Conservation (phyloP, 1,140 invertebrate genomes). For the Platorchestia sp. region DNA sequence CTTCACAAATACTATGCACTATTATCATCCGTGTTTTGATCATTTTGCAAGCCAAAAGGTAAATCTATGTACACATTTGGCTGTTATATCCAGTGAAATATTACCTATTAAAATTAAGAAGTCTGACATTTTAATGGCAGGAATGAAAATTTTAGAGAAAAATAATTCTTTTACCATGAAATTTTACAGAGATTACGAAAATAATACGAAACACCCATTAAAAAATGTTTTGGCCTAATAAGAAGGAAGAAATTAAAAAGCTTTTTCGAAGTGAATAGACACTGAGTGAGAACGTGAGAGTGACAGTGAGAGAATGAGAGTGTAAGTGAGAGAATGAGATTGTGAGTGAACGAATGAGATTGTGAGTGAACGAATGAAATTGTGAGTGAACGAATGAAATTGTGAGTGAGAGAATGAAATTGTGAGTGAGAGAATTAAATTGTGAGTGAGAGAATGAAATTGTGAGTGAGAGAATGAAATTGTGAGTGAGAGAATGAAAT, state of each 20-base stretch:
- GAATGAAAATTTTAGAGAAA: neutral
- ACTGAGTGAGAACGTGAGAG: no score
- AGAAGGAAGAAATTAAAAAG: neutral
- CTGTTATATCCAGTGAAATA: neutral
- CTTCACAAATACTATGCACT: neutral
- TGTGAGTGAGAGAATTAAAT: neutral
- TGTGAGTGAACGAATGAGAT: neutral
- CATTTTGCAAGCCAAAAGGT: neutral
- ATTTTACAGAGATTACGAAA: neutral
- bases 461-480: neutral
- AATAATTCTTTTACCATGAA: neutral
- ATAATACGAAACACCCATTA: neutral
- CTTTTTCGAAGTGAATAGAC: neutral
- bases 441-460: no score
- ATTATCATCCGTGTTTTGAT: neutral
- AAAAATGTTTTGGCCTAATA: neutral
- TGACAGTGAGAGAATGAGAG: neutral
- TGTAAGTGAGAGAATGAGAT: neutral
- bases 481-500: neutral
- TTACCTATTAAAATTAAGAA: neutral
- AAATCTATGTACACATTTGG: neutral
- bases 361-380: no score
- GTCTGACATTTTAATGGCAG: neutral
- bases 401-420: neutral
- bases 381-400: neutral